Evolutionary conservation across 92 coral and sea anemone genomes (phyloP), one percentile per base, ranked within the genome.

Genomic region (Virgularia gustaviana): DNA sequence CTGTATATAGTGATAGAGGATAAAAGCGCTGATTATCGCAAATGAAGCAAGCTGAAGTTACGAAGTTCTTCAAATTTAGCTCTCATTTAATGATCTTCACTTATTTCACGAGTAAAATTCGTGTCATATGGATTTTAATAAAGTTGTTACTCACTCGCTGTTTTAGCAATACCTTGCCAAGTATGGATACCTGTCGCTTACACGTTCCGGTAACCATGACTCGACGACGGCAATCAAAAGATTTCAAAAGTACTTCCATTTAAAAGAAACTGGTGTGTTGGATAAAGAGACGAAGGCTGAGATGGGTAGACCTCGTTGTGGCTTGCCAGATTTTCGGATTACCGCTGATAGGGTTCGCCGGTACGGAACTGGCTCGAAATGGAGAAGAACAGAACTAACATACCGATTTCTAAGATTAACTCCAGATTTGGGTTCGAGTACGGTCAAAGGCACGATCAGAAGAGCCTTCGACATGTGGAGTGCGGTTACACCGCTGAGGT

Each of bases 261-360:
- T 90, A 0, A 70, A 88, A 13, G 85, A 81, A 9, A 83, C 90
- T 36, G 96, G 96, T 0, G 72, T 60, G 24, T 49, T 90, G 32
- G 90, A 90, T 55, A 65, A 25, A 8, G 88, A 73, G 34, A 90
- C 96, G 12, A n/a, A 80, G 22, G 38, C 65, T 3, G 87, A 73
- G 65, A 90, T 90, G 97, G 71, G 78, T 60, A 85, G 80, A 44
- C 95, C 95, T 19, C 89, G 97, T 12, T 90, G 97, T 76, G 97
- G 97, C 34, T 81, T 79, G 67, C 72, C 87, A 32, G 96, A 90
- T 66, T 89, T 87, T 0, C 83, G 68, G 59, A 67, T 24, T 19
- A 60, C 63, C 8, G 95, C 86, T 2, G 34, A 53, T 9, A 76
- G 90, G 11, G 65, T 80, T 20, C 67, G 61, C 51, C 63, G 95